Conservation (phyloP, 2,888 invertebrate species). For the Lochmaea capreae region DNA sequence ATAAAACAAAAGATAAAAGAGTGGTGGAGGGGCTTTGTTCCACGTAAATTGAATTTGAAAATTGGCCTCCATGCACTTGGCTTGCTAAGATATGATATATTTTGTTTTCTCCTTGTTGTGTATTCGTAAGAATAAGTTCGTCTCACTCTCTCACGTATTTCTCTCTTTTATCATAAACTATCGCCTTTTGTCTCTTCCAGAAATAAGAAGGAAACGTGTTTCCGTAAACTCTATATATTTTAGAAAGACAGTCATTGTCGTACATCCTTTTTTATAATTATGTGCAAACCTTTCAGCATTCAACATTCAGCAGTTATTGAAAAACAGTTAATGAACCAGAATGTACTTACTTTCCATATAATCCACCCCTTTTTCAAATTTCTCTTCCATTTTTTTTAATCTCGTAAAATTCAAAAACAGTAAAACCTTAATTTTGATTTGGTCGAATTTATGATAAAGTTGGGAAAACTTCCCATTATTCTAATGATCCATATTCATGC, state of each 20-base stretch:
- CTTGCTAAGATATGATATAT: slow-evolving; percentile 59
- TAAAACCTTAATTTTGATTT: too few relatives aligned
- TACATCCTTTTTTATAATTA: slow-evolving; percentile 1
- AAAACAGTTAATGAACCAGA: too few relatives aligned
- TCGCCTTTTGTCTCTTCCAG: slow-evolving; percentile 41
- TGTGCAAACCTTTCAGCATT: too few relatives aligned
- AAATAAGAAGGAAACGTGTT: slow-evolving; percentile 18
- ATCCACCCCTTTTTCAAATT: too few relatives aligned
- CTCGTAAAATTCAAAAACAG: neutral
- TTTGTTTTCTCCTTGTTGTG: slow-evolving; percentile 53
- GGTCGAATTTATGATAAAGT: neutral
- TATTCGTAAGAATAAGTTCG: slow-evolving; percentile 11
- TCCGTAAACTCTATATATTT: slow-evolving; percentile 14
- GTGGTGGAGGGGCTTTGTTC: slow-evolving; percentile 58
- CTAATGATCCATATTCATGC: slow-evolving; percentile 41
- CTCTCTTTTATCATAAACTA: slow-evolving; percentile 47
- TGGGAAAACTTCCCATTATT: slow-evolving; percentile 25
- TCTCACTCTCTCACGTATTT: slow-evolving; percentile 36
- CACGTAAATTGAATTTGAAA: slow-evolving; percentile 66
- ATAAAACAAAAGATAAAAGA: slow-evolving; percentile 60
- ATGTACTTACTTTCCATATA: too few relatives aligned
- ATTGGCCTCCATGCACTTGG: slow-evolving; percentile 63
- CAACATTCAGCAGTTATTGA: too few relatives aligned
- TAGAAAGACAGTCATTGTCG: slow-evolving; percentile 4
- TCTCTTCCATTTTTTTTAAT: neutral